Base-by-base conservation (phyloP, 2,113 vertebrate genomes). In the Urocolius indicus region DNA sequence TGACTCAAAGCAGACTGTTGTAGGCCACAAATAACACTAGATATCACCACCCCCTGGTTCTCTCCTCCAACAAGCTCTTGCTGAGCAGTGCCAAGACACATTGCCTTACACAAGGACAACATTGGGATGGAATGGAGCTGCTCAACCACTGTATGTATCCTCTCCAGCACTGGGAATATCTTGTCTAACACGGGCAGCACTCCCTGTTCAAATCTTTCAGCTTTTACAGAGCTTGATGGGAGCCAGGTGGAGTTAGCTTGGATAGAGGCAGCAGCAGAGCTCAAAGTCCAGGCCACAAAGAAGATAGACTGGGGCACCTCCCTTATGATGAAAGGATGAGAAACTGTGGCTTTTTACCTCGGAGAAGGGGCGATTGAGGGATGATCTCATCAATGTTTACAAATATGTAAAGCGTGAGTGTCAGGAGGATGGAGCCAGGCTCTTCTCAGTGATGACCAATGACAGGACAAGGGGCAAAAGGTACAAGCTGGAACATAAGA, bases 31-130 rank as follows among this genome's bases (percentile, higher is more conserved):
- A 29, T 32, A n/a, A 8, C 32, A 71, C 16, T 41, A n/a, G 84
- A 78, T 9, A 71, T 10, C 30, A 76, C 8, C 26, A 51, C 2
- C 3, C 19, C 11, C 23, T 26, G 27, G 5, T 26, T 51, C 51
- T 71, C 4, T 5, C 30, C 21, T 27, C 6, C 1, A 15, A 23
- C 4, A 38, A 45, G 15, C 13, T 38, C 15, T 41, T 41, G 48
- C 41, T 48, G 38, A 76, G 36, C 62, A 82, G 45, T 24, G 73
- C 34, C 0, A 0, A 77, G 34, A 34, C 69, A 49, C 36, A 36
- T 9, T 0, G 1, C 27, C 20, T 26, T 11, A 15, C 0, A 0
- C 0, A 0, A 75, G 34, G 24, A 73, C 17, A 85, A 34, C 5
- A 8, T 32, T 0, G 0, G 34, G 27, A 63, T 7, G 46, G 36